Evolutionary conservation across 2,888 invertebrate species (phyloP).

Genomic region (Stegana nigrithorax): DNA sequence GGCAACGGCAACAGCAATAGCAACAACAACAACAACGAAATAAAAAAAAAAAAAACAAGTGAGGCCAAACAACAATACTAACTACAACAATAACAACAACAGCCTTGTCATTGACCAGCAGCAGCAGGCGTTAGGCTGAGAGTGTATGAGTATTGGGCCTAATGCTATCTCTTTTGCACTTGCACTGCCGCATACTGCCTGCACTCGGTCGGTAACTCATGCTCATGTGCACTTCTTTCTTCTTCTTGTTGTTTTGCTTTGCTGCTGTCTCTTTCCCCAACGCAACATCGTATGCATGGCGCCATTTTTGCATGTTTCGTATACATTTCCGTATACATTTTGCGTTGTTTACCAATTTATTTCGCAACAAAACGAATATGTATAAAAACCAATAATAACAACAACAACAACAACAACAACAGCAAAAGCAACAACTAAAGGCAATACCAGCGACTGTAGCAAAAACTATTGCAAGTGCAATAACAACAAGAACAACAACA

Average conservation of each 20-base stretch:
- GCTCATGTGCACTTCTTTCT: no score
- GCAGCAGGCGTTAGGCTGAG: conserved; percentile 2
- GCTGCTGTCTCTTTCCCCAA: no score
- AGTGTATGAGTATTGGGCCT: no score
- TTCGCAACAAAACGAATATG: conserved; percentile 62
- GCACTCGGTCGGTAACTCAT: conserved; percentile 18
- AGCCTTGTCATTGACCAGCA: not conserved
- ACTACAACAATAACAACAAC: conserved; percentile 27
- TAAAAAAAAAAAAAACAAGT: conserved; percentile 33
- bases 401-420: conserved; percentile 24
- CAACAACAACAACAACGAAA: conserved; percentile 27
- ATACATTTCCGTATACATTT: conserved; percentile 31
- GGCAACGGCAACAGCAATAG: conserved; percentile 37
- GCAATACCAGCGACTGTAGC: conserved; percentile 9
- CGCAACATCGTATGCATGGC: no score
- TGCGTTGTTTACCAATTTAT: conserved; percentile 59
- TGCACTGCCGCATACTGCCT: conserved; percentile 12
- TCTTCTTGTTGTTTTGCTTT: no score
- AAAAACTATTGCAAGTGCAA: conserved; percentile 14
- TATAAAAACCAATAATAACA: conserved; percentile 45
- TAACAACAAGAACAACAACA: no score
- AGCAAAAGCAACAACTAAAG: conserved; percentile 25
- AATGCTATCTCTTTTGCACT: no score
- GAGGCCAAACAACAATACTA: conserved; percentile 1
- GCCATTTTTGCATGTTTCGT: conserved; percentile 27